Evolutionary conservation across 2,797 vertebrate genomes (phyloP), one percentile per base, ranked within the genome.

Genomic region (Mergus octosetaceus): DNA sequence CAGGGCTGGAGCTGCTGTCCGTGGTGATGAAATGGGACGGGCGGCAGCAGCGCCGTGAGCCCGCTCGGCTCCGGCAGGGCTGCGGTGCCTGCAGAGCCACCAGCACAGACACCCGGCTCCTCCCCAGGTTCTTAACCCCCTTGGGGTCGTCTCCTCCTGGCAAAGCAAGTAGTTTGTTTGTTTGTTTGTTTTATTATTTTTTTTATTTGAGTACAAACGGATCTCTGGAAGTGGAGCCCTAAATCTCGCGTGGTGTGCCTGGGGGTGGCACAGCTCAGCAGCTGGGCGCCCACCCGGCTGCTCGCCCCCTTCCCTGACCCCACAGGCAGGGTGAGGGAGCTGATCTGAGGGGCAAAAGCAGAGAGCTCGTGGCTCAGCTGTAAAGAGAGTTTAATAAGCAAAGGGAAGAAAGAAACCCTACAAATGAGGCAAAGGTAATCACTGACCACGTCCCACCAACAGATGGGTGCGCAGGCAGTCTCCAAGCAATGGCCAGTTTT

Each of bases 1-100:
- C 51, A 15, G 45, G 64, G 73, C 24, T 41, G 76, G 11, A 84
- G 97, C 87, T 85, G 97, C 97, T 97, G 97, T 97, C 97, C 97
- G 93, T 97, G 97, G 97, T 97, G 97, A 96, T 97, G 97, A 97
- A 97, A 60, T 38, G 17, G 43, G 47, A 28, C 13, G 17, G n/a
- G 43, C n/a, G 32, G 39, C 11, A 27, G 49, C 87, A 78, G 89
- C 21, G 6, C n/a, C 8, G 8, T 11, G 38, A 51, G 49, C 25
- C 49, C 49, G 25, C 49, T 15, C 49, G 6, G 24, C 49, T 51
- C 49, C 49, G 14, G 25, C 49, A 51, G 13, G 49, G 49, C 25
- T 27, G 24, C 49, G 49, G 49, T 51, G 24, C 49, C n/a, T 28
- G 18, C 18, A 9, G 51, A 53, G 51, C 51, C 9, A 1, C 51